Conservation (phyloP, 2,888 invertebrate species). For the Automeris io region DNA sequence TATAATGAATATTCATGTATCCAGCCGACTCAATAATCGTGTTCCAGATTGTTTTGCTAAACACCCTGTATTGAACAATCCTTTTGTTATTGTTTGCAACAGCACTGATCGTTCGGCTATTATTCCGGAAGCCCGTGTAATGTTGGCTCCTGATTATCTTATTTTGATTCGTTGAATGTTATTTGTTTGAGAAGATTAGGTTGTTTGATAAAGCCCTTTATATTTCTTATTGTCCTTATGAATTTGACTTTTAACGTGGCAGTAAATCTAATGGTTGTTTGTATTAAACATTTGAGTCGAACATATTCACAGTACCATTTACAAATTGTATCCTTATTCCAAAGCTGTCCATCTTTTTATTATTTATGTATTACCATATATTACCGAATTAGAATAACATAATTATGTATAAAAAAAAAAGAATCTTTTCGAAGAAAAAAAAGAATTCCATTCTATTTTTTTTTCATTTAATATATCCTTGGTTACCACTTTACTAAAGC, state of each 20-base stretch:
- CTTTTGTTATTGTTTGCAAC: slow-evolving; percentile 27
- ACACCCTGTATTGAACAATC: slow-evolving; percentile 21
- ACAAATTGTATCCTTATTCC: too few relatives aligned
- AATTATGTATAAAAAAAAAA: too few relatives aligned
- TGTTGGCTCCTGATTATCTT: slow-evolving; percentile 11
- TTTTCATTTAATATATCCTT: too few relatives aligned
- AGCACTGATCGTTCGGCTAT: slow-evolving; percentile 18
- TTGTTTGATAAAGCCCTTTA: slow-evolving; percentile 18
- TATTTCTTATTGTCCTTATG: slow-evolving; percentile 17
- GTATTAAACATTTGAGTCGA: too few relatives aligned
- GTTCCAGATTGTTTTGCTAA: slow-evolving; percentile 31
- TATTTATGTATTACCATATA: too few relatives aligned
- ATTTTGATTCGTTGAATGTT: slow-evolving; percentile 10
- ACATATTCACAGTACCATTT: too few relatives aligned
- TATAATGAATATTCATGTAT: slow-evolving; percentile 48
- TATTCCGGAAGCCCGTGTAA: slow-evolving; percentile 4
- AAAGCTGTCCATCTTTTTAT: too few relatives aligned
- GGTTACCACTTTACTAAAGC: too few relatives aligned
- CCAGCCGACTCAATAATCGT: slow-evolving; percentile 33
- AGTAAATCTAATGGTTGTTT: too few relatives aligned
- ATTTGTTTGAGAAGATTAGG: slow-evolving; percentile 11
- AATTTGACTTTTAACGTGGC: slow-evolving; percentile 4
- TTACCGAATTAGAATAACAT: too few relatives aligned
- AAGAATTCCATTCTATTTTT: too few relatives aligned
- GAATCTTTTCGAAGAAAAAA: too few relatives aligned